Conservation (phyloP, 1,140 invertebrate genomes). For the Anthonomus grandis region DNA sequence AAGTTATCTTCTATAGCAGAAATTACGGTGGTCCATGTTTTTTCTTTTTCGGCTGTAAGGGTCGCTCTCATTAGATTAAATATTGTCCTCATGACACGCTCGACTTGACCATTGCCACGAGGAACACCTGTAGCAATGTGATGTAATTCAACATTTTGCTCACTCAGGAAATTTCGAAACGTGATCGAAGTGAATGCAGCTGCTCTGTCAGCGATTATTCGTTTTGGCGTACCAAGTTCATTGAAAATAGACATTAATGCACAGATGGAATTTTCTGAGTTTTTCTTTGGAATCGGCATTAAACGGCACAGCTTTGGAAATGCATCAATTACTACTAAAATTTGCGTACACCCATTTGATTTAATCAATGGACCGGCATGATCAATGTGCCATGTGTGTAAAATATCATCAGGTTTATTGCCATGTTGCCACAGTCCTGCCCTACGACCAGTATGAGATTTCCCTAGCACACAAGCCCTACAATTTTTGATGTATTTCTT, state of each 20-base stretch:
- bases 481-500: slow-evolving; percentile 19
- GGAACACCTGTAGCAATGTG: too few species aligned
- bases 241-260: slow-evolving; percentile 8
- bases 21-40: too few species aligned
- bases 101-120: too few species aligned
- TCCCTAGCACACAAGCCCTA: slow-evolving; percentile 8
- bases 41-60: too few species aligned
- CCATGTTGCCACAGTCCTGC: slow-evolving; percentile 3
- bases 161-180: too few species aligned
- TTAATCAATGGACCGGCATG: too few species aligned
- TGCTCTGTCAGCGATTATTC: slow-evolving; percentile 18
- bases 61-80: too few species aligned
- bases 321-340: slow-evolving; percentile 17
- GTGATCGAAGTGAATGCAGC: slow-evolving; percentile 11
- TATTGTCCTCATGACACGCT: too few species aligned
- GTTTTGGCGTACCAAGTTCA: slow-evolving; percentile 10
- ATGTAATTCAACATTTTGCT: too few species aligned
- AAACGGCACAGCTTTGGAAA: not conserved
- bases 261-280: slow-evolving; percentile 7
- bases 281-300: slow-evolving; percentile 7
- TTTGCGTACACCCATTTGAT: slow-evolving; percentile 18
- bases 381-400: too few species aligned
- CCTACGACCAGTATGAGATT: slow-evolving; percentile 6
- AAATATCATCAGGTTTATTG: slow-evolving; percentile 4
- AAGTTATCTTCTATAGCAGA: too few species aligned